Percentiles rank a stretch among this genome's conserved stretches.
These are phyloP conservation scores for Plutomurus gul DNA, from an alignment of 1,140 invertebrate species.

Conservation along the genomic window DNA sequence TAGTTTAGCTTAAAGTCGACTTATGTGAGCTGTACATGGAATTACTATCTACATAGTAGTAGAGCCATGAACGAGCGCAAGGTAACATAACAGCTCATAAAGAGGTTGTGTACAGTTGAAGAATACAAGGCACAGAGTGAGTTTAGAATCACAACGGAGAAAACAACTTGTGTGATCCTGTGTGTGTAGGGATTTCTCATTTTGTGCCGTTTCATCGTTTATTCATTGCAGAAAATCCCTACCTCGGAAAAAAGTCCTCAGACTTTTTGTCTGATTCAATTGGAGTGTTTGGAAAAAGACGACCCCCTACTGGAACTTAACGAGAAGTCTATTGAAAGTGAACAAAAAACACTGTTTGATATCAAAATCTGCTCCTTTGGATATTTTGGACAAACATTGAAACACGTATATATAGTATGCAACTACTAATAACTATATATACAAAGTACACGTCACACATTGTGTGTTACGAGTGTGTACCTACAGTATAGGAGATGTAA, in stretches of 20 bases:
- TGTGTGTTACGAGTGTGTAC: too few relatives aligned
- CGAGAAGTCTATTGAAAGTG: slow-evolving; percentile 48
- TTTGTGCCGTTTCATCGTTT: slow-evolving; percentile 50
- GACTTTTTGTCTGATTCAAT: slow-evolving; percentile 44
- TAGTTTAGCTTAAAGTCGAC: too few relatives aligned
- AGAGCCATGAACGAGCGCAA: not conserved
- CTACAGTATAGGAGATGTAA: not conserved
- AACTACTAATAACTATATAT: not conserved
- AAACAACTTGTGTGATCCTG: slow-evolving; percentile 48
- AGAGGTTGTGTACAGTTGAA: slow-evolving; percentile 3
- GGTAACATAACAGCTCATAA: not conserved
- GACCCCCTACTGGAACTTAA: slow-evolving; percentile 48
- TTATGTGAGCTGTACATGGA: too few relatives aligned
- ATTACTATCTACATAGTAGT: not conserved
- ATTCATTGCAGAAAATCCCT: slow-evolving; percentile 51
- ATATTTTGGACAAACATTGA: slow-evolving; percentile 55
- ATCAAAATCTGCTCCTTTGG: slow-evolving; percentile 39
- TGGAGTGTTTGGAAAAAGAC: slow-evolving; percentile 38
- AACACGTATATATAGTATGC: not conserved
- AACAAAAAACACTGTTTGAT: slow-evolving; percentile 46
- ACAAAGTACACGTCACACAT: too few relatives aligned
- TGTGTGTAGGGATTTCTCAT: slow-evolving; percentile 36
- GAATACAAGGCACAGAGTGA: not conserved
- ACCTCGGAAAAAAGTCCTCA: slow-evolving; percentile 36
- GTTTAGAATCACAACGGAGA: slow-evolving; percentile 20